Evolutionary conservation across 2,113 vertebrate genomes (phyloP).

Genomic region (Nothobranchius kuhntae): DNA sequence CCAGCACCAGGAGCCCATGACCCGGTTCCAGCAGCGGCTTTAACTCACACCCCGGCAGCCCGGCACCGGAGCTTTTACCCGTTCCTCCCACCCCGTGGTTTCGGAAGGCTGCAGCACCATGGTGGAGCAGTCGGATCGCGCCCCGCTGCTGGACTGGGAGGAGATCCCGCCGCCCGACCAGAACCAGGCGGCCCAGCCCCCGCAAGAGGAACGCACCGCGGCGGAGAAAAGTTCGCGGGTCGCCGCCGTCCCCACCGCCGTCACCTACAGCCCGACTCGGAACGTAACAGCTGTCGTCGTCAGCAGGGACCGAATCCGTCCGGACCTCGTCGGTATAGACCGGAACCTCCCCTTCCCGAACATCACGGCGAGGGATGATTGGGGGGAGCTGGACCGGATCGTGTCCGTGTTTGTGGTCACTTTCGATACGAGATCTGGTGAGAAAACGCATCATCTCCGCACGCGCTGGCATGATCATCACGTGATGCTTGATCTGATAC

Average conservation of each 20-base stretch:
- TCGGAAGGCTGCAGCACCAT: slow-evolving; percentile 67
- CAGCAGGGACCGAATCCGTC: slow-evolving; percentile 48
- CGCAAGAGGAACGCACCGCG: slow-evolving; percentile 49
- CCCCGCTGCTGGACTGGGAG: slow-evolving; percentile 92
- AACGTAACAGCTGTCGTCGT: slow-evolving; percentile 61
- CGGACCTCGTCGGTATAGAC: slow-evolving; percentile 47
- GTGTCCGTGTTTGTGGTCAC: slow-evolving; percentile 95
- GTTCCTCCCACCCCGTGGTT: not conserved
- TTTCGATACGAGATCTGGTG: slow-evolving; percentile 93
- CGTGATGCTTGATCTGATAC: not conserved
- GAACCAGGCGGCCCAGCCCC: slow-evolving; percentile 52
- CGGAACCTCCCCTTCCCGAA: slow-evolving; percentile 52
- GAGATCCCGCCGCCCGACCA: slow-evolving; percentile 84
- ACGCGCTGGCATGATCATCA: not conserved
- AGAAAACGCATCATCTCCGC: not conserved
- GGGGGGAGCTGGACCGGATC: slow-evolving; percentile 92
- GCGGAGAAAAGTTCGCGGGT: slow-evolving; percentile 52
- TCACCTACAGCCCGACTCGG: slow-evolving; percentile 39
- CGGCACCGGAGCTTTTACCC: slow-evolving; percentile 4
- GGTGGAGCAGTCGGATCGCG: slow-evolving; percentile 90
- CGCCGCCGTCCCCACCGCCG: slow-evolving; percentile 11
- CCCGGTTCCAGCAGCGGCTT: slow-evolving; percentile 12
- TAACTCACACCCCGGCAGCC: slow-evolving; percentile 18
- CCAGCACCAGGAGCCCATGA: slow-evolving; percentile 49
- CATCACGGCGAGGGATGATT: slow-evolving; percentile 70